Percentiles rank a stretch among this genome's conserved stretches.
Evolutionary conservation across 2,113 vertebrate species (phyloP).

Genomic region (Choloepus hoffmanni): DNA sequence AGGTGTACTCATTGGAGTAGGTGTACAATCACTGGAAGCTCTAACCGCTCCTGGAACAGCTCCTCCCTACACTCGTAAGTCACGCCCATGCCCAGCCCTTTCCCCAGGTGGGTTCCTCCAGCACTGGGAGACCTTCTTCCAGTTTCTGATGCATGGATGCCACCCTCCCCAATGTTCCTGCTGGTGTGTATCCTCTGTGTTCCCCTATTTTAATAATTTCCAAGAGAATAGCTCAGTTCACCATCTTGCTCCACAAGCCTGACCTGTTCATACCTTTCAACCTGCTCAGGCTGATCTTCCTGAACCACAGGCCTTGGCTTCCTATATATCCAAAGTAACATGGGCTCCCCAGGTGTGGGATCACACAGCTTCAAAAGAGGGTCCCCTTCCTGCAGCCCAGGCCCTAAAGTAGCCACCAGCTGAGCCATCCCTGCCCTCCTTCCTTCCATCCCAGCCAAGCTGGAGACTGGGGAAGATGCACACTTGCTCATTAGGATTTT

Average conservation of each 20-base stretch:
- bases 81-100: not conserved
- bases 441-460: not conserved
- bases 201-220: not conserved
- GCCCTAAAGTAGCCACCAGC: not conserved
- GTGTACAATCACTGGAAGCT: not conserved
- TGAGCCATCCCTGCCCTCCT: no score
- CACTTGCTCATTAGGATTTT: not conserved
- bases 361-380: not conserved
- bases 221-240: not conserved
- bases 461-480: not conserved
- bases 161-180: not conserved
- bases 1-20: no score
- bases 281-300: not conserved
- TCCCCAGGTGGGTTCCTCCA: not conserved
- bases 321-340: not conserved
- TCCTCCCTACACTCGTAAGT: not conserved
- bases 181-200: accelerated
- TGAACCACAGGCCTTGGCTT: not conserved
- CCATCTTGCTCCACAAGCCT: not conserved
- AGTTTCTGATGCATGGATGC: not conserved
- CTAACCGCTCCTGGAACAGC: no score
- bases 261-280: accelerated
- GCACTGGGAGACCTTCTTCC: not conserved
- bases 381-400: not conserved
- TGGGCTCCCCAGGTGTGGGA: not conserved